phyloP scores from a whole-genome alignment of 2,113 vertebrate species.

The Marcusenius ussheri region DNA sequence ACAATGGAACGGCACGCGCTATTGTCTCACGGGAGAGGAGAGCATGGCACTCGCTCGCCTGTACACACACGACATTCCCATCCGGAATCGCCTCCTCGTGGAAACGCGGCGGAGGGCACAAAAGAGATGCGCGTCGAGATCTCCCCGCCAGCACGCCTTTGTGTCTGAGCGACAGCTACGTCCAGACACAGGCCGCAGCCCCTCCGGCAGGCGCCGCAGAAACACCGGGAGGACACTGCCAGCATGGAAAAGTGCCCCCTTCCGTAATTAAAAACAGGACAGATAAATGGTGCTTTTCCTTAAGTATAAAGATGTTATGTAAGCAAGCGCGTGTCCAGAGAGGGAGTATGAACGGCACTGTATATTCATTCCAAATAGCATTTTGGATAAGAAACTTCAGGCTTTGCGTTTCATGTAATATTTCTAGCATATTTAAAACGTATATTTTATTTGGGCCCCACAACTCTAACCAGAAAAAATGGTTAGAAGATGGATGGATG shows the following conservation, averaged over 20 bases:
- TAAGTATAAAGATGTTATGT: neutral
- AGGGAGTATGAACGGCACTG: neutral
- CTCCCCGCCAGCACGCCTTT: neutral
- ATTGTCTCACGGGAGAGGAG: conserved; percentile 12
- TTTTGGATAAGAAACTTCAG: neutral
- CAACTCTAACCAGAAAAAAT: neutral
- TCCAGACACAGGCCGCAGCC: neutral
- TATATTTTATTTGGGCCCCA: neutral
- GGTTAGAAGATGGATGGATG: neutral
- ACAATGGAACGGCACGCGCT: conserved; percentile 17
- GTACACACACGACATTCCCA: conserved; percentile 9
- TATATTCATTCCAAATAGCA: neutral
- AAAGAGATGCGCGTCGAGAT: neutral
- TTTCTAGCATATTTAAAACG: neutral
- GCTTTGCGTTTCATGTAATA: neutral
- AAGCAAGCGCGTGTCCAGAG: neutral
- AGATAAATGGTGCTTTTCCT: neutral
- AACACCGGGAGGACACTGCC: neutral
- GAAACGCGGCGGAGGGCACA: neutral
- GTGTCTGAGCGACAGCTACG: neutral
- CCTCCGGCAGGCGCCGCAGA: neutral
- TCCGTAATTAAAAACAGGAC: neutral
- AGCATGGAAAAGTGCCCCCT: no score
- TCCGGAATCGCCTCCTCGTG: neutral
- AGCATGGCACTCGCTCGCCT: conserved; percentile 4